phyloP scores from a whole-genome alignment of 2,113 vertebrate genomes.

The Nyctereutes procyonoides region DNA sequence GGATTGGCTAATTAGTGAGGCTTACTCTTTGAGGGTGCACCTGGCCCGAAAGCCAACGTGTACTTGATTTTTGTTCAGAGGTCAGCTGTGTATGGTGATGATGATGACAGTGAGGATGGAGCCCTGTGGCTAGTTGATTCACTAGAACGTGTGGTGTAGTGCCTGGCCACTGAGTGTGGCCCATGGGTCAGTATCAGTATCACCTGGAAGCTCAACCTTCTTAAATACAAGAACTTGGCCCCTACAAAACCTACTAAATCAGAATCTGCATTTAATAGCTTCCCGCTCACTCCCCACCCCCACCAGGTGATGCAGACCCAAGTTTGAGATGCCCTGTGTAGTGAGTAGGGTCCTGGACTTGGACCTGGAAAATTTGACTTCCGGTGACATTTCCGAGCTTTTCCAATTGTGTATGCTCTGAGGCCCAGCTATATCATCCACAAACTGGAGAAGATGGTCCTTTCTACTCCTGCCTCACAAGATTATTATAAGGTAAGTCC shows the following conservation, averaged over 20 bases:
- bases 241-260: neutral
- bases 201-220: neutral
- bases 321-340: neutral
- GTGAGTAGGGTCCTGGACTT: neutral
- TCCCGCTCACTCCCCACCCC: neutral
- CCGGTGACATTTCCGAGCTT: neutral
- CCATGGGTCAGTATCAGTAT: neutral
- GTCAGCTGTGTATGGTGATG: neutral
- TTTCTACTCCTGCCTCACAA: neutral
- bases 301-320: neutral
- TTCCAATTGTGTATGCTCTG: neutral
- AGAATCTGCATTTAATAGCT: constrained; percentile 1
- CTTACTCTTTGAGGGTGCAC: neutral
- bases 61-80: neutral
- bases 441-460: neutral
- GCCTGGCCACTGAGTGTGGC: neutral
- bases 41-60: neutral
- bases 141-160: neutral
- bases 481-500: neutral
- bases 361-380: neutral
- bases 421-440: neutral
- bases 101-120: neutral
- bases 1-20: neutral
- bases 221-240: neutral
- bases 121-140: neutral